Evolutionary conservation across 2,797 vertebrate species (phyloP).

Genomic region (Sternotherus odoratus): DNA sequence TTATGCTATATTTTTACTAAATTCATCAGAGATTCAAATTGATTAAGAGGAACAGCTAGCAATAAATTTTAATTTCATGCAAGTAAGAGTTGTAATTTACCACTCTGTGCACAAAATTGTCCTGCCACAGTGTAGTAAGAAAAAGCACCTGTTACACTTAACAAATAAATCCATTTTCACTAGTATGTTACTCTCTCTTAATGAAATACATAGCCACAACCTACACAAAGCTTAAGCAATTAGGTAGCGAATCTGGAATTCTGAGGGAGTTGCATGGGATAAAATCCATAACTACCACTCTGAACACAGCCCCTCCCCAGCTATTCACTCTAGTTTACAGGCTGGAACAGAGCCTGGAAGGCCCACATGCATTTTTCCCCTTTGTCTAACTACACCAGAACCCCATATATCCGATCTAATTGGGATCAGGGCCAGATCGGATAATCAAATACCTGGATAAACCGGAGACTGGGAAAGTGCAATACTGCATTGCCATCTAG

Average conservation of each 20-base stretch:
- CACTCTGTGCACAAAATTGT: background rate
- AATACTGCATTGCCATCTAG: background rate
- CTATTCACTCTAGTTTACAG: background rate
- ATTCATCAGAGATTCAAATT: background rate
- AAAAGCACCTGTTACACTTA: background rate
- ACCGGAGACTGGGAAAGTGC: background rate
- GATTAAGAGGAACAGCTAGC: background rate
- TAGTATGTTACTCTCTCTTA: background rate
- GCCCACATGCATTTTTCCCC: background rate
- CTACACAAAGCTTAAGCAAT: background rate
- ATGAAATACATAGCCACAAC: background rate
- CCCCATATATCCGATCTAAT: background rate
- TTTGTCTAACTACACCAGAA: background rate
- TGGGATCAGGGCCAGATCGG: background rate
- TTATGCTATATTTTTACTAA: background rate
- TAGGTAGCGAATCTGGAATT: background rate
- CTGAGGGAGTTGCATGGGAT: background rate
- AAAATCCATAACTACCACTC: background rate
- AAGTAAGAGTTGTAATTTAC: background rate
- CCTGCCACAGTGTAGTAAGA: fast-evolving
- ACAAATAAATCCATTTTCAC: background rate
- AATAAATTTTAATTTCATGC: background rate
- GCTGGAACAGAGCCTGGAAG: background rate
- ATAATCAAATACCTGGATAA: background rate
- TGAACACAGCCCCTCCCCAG: background rate